A percentile compares a stretch with the other conserved stretches of the same genome.
phyloP scores from a whole-genome alignment of 1,140 invertebrate species.

The Sarcophaga peregrina region DNA sequence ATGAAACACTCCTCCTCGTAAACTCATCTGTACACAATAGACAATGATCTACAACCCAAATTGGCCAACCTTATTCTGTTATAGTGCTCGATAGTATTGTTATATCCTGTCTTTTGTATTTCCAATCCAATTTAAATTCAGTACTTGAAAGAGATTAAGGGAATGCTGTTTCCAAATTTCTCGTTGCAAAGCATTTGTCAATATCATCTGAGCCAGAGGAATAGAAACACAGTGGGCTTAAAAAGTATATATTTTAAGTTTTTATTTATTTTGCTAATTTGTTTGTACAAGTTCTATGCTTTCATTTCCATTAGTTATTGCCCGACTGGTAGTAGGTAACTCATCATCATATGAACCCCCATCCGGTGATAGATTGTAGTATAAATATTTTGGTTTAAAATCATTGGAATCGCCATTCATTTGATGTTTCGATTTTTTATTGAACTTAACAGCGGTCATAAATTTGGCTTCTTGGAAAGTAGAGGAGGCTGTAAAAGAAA shows the following conservation, averaged over 20 bases:
- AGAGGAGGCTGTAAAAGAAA: conserved; percentile 48
- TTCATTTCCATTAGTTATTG: neutral
- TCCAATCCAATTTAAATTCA: too few species aligned
- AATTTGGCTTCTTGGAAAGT: conserved; percentile 57
- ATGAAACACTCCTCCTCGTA: too few species aligned
- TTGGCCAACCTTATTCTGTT: too few species aligned
- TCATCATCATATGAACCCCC: neutral
- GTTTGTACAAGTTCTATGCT: neutral
- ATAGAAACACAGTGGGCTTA: too few species aligned
- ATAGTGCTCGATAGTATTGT: too few species aligned
- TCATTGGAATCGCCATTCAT: conserved; percentile 55
- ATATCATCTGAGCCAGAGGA: too few species aligned
- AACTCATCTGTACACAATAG: too few species aligned
- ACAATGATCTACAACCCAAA: too few species aligned
- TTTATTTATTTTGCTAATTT: neutral
- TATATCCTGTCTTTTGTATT: too few species aligned
- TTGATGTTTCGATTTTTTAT: conserved; percentile 55
- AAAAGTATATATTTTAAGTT: neutral
- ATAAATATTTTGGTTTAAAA: conserved; percentile 59
- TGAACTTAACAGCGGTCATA: conserved; percentile 57
- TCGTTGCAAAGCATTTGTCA: too few species aligned
- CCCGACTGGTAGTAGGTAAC: neutral
- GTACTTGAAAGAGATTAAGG: too few species aligned
- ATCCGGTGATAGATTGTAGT: conserved; percentile 51
- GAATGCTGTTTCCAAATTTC: too few species aligned